Conservation (phyloP, 2,888 invertebrate genomes). For the Junonia oenone region DNA sequence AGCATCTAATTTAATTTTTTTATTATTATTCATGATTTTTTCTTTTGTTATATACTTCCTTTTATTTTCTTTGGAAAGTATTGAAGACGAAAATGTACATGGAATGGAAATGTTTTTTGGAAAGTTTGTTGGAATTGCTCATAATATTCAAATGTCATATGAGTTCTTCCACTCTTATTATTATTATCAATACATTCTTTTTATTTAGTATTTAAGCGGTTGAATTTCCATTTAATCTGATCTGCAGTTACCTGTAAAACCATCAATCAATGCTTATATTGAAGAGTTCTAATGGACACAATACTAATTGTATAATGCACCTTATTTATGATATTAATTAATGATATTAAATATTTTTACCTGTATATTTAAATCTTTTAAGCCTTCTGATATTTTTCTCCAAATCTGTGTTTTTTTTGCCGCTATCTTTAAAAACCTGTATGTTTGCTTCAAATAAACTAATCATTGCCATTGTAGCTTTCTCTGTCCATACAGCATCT, state of each 20-base stretch:
- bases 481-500: conserved; percentile 13
- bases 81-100: not conserved
- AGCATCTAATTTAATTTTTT: not conserved
- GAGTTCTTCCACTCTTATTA: not conserved
- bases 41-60: not conserved
- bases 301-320: not conserved
- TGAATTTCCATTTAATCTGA: conserved; percentile 15
- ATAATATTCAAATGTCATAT: conserved; percentile 14
- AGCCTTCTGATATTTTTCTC: conserved; percentile 13
- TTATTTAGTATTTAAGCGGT: conserved; percentile 10
- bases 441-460: conserved; percentile 9
- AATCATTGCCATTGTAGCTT: conserved; percentile 11
- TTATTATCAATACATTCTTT: conserved; percentile 12
- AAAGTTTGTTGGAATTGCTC: conserved; percentile 9
- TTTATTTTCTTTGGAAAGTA: not conserved
- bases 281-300: conserved; percentile 11
- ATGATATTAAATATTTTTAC: conserved; percentile 9
- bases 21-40: not conserved
- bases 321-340: not conserved
- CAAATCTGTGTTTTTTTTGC: not conserved
- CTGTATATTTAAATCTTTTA: conserved; percentile 10
- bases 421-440: conserved; percentile 4
- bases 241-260: conserved; percentile 9
- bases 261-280: not conserved
- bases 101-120: not conserved